phyloP scores from a whole-genome alignment of 2,888 invertebrate genomes.

The Netelia virgata region DNA sequence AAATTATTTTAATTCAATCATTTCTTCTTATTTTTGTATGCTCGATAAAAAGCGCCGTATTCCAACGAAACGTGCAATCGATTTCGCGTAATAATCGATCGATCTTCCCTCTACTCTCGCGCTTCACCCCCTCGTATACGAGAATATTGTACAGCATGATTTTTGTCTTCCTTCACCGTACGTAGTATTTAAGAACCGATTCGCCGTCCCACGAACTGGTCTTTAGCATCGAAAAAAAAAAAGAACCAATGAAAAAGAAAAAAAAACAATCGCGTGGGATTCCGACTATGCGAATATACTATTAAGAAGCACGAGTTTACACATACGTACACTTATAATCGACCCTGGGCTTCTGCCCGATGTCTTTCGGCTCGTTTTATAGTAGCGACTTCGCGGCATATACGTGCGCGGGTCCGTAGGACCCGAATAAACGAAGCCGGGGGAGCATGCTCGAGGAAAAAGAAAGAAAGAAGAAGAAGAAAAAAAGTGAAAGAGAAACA shows the following conservation, averaged over 20 bases:
- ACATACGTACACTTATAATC: slow-evolving; percentile 19
- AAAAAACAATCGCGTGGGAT: slow-evolving; percentile 2
- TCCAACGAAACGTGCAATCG: neutral
- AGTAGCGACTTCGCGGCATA: neutral
- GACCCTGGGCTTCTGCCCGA: slow-evolving; percentile 18
- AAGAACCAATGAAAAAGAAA: neutral
- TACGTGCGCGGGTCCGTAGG: slow-evolving; percentile 1
- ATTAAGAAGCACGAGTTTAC: neutral
- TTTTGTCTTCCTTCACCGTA: neutral
- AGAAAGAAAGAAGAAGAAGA: neutral
- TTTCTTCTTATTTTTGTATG: slow-evolving; percentile 1
- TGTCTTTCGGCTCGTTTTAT: neutral
- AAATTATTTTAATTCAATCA: neutral
- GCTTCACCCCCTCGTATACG: neutral
- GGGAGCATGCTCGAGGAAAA: neutral
- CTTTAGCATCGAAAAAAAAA: neutral
- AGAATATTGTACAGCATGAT: neutral
- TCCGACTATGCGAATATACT: slow-evolving; percentile 3
- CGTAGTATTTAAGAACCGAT: neutral
- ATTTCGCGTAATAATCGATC: slow-evolving; percentile 10
- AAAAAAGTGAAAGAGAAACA: slow-evolving; percentile 36
- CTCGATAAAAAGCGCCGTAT: neutral
- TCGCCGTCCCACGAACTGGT: neutral
- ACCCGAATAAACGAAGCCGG: slow-evolving; percentile 51
- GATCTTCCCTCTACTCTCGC: neutral